Percentiles rank a stretch among this genome's conserved stretches.
These are phyloP conservation scores for Monochamus alternatus DNA, from an alignment of 2,888 invertebrate genomes.

Conservation along the genomic window DNA sequence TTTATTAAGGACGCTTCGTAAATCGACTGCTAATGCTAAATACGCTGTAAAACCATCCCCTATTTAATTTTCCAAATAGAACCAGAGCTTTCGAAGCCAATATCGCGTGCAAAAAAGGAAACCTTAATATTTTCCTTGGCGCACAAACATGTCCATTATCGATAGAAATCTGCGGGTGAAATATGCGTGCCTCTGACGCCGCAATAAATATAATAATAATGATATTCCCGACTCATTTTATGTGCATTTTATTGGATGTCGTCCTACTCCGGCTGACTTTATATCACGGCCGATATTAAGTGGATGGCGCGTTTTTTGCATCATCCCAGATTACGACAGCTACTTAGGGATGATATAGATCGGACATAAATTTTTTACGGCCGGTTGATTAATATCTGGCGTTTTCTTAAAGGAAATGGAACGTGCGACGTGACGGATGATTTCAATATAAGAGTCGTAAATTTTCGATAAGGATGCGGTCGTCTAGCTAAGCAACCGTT, in stretches of 20 bases:
- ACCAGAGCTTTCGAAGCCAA: no score
- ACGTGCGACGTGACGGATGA: not conserved
- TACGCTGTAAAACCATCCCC: no score
- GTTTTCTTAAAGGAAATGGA: not conserved
- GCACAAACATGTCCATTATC: conserved; percentile 28
- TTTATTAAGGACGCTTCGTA: not conserved
- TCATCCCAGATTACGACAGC: conserved; percentile 35
- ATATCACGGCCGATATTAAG: conserved; percentile 18
- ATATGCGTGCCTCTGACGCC: conserved; percentile 13
- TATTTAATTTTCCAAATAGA: no score
- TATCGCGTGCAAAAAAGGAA: not conserved
- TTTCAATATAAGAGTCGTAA: conserved; percentile 6
- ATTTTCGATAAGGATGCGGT: not conserved
- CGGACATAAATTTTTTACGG: conserved; percentile 36
- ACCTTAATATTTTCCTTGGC: conserved; percentile 24
- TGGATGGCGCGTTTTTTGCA: conserved; percentile 26
- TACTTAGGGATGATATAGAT: conserved; percentile 40
- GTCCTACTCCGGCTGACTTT: conserved; percentile 18
- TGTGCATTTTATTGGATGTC: conserved; percentile 32
- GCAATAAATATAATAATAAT: conserved; percentile 32
- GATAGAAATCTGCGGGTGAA: conserved; percentile 19
- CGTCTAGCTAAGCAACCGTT: not conserved
- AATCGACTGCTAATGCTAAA: no score
- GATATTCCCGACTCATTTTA: conserved; percentile 29
- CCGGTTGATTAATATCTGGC: conserved; percentile 23